Conservation (phyloP, 1,140 invertebrate genomes). For the Agrilus planipennis region DNA sequence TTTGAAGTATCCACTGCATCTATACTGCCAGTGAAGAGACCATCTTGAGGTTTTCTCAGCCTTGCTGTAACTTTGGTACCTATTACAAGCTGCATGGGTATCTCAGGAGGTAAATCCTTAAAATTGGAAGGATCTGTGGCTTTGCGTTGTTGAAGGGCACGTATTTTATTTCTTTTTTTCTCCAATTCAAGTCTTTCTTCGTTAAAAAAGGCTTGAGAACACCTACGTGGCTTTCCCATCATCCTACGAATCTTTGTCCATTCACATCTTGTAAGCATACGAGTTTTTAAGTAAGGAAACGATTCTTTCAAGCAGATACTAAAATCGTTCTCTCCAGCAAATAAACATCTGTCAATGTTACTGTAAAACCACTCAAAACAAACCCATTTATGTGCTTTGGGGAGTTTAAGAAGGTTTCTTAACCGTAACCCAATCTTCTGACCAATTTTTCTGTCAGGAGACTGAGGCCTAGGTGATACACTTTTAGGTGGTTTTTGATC, state of each 20-base stretch:
- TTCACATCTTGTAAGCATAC: constrained; percentile 76
- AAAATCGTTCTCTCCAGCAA: constrained; percentile 95
- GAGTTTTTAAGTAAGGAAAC: constrained; percentile 83
- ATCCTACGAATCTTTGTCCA: constrained; percentile 92
- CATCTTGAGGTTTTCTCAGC: constrained; percentile 87
- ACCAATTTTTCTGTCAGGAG: constrained; percentile 63
- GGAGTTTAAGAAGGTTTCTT: constrained; percentile 92
- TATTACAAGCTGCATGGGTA: constrained; percentile 90
- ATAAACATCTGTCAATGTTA: constrained; percentile 90
- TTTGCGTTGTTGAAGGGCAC: constrained; percentile 90
- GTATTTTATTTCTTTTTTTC: constrained; percentile 81
- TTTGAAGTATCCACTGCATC: constrained; percentile 96
- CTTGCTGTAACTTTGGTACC: constrained; percentile 92
- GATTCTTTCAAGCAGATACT: constrained; percentile 87
- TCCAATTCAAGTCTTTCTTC: constrained; percentile 88
- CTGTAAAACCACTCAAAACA: constrained; percentile 99
- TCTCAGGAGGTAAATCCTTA: constrained; percentile 91
- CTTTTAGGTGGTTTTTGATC: constrained; percentile 7
- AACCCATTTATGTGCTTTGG: constrained; percentile 98
- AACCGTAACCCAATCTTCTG: constrained; percentile 83
- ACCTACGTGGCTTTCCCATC: constrained; percentile 94
- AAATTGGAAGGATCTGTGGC: constrained; percentile 61
- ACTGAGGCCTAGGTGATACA: constrained; percentile 31
- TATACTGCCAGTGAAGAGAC: constrained; percentile 90
- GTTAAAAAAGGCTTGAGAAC: constrained; percentile 87